Conservation (phyloP, 2,113 vertebrate species). For the Boleophthalmus pectinirostris region DNA sequence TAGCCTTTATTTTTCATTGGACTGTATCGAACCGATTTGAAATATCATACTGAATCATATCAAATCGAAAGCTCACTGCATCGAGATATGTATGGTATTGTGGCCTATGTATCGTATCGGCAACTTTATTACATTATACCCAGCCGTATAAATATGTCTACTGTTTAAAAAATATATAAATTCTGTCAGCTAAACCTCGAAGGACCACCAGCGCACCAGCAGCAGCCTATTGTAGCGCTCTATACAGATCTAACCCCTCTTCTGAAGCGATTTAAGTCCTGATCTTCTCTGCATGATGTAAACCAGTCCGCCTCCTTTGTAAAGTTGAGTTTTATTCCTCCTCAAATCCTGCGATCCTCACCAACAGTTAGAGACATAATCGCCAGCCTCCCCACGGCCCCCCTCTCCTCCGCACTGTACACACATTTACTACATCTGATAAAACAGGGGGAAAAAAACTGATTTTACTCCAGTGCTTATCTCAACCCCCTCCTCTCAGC, state of each 20-base stretch:
- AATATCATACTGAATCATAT: too few species aligned
- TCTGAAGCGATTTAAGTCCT: background rate
- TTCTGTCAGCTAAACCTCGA: background rate
- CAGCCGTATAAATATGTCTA: too few species aligned
- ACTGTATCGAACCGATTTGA: too few species aligned
- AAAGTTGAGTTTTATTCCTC: constrained; percentile 22
- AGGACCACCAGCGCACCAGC: background rate
- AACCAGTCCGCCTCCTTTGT: constrained; percentile 13
- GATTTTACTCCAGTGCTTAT: constrained; percentile 58
- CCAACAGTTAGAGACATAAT: constrained; percentile 52
- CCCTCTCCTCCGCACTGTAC: constrained; percentile 59
- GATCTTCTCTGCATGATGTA: constrained; percentile 22
- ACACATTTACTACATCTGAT: constrained; percentile 72
- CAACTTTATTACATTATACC: too few species aligned
- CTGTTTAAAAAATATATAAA: background rate
- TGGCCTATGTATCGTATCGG: too few species aligned
- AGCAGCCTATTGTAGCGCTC: background rate
- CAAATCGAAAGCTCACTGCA: too few species aligned
- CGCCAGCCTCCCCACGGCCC: constrained; percentile 49
- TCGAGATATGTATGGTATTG: too few species aligned
- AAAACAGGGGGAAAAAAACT: constrained; percentile 37
- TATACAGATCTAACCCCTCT: background rate
- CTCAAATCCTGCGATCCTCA: constrained; percentile 27
- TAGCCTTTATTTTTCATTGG: too few species aligned
- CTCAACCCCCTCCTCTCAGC: constrained; percentile 25